Evolutionary conservation across 1,140 invertebrate genomes (phyloP), one percentile per base, ranked within the genome.

Genomic region (Solenopsis invicta): DNA sequence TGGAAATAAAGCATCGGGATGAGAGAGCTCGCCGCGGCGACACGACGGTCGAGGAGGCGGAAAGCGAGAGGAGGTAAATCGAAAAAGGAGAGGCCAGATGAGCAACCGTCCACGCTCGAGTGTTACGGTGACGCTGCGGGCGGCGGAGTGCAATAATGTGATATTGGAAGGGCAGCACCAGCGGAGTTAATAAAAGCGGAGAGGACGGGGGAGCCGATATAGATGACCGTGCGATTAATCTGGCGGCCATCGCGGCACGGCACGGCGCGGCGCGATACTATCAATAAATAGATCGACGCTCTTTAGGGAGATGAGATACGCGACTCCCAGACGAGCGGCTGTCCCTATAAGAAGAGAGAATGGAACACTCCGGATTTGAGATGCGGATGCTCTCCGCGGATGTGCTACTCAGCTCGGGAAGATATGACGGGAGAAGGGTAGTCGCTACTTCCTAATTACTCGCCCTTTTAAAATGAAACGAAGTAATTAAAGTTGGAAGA

Each of bases 111-210:
- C 71, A 89, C 87, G 62, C 90, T 76, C 64, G 41, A 34, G 81
- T 29, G 87, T 89, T 87, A 90, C 74, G 71, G 78, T 72, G 87
- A 89, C 89, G 87, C 87, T 89, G 87, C 89, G 85, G 89, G 89
- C 90, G 89, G 87, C 62, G 80, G 85, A 87, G 87, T 89, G 90
- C 90, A 91, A 91, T 91, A 91, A 91, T 90, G 89, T 61, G 89
- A 91, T 91, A 91, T 91, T 91, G 90, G 89, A 91, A 80, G 80
- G 54, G 66, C 80, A 78, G 72, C 45, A 50, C 45, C 34, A 13
- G 41, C 64, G 9, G 41, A 88, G 86, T 90, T 90, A 90, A 88
- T 90, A 90, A 90, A 90, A 90, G 80, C 50, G 72, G 24, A 75
- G 86, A 66, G 75, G 80, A 48, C 41, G 76, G 45, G 50, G 21